Evolutionary conservation across 1,140 invertebrate genomes (phyloP).

Genomic region (Mercenaria mercenaria): DNA sequence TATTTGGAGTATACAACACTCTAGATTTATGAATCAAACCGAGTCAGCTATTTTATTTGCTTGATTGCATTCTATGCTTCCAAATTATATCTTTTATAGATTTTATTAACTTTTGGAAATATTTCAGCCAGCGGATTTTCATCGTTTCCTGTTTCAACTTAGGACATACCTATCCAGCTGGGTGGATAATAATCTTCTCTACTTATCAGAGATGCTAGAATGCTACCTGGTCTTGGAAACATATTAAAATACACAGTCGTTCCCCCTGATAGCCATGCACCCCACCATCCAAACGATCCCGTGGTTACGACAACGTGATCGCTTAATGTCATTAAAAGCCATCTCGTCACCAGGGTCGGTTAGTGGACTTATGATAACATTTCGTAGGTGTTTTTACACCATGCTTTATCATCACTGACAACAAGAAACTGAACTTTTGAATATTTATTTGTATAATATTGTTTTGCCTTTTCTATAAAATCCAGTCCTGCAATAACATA

Average conservation of each 20-base stretch:
- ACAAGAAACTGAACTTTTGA: slow-evolving; percentile 70
- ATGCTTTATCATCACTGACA: slow-evolving; percentile 70
- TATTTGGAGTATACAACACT: too few species aligned
- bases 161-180: slow-evolving; percentile 72
- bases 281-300: slow-evolving; percentile 83
- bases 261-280: slow-evolving; percentile 79
- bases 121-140: too few species aligned
- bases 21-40: too few species aligned
- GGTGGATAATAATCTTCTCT: slow-evolving; percentile 72
- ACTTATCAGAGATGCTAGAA: slow-evolving; percentile 49
- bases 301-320: slow-evolving; percentile 79
- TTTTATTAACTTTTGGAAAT: too few species aligned
- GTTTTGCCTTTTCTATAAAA: too few species aligned
- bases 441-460: slow-evolving; percentile 55
- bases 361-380: slow-evolving; percentile 41
- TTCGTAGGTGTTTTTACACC: slow-evolving; percentile 55
- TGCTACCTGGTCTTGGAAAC: slow-evolving; percentile 55
- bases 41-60: too few species aligned
- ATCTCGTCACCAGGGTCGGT: slow-evolving; percentile 77
- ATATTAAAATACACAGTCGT: slow-evolving; percentile 76
- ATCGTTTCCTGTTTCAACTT: too few species aligned
- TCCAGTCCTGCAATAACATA: not conserved
- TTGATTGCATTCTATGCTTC: too few species aligned
- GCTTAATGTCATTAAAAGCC: slow-evolving; percentile 75
- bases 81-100: too few species aligned